phyloP scores from a whole-genome alignment of 1,140 invertebrate species.

The Heterodera schachtii region DNA sequence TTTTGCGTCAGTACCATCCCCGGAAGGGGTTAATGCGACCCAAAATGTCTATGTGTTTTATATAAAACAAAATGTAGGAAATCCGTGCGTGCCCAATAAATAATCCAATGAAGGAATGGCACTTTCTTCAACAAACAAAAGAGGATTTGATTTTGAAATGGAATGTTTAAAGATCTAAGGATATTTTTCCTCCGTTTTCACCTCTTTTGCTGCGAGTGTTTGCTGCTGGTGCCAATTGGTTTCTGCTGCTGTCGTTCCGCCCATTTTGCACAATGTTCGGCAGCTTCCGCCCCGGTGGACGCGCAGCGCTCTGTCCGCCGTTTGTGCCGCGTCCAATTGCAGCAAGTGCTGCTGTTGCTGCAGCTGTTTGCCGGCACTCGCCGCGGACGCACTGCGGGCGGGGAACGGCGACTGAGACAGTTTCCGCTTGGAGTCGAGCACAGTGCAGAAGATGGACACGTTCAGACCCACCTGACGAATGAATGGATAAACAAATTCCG shows the following conservation, averaged over 20 bases:
- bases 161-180: no score
- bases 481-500: no score
- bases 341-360: slow-evolving; percentile 10
- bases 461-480: slow-evolving; percentile 41
- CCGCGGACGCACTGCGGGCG: slow-evolving; percentile 4
- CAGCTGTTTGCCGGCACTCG: neutral
- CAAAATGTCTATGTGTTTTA: no score
- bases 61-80: no score
- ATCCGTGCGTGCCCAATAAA: no score
- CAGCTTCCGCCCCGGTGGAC: slow-evolving; percentile 21
- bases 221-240: neutral
- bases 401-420: slow-evolving; percentile 19
- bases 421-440: slow-evolving; percentile 44
- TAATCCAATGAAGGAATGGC: no score
- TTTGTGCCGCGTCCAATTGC: neutral
- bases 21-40: no score
- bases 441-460: slow-evolving; percentile 59
- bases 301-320: slow-evolving; percentile 8
- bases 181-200: neutral
- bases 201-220: neutral
- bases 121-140: no score
- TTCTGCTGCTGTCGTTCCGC: neutral
- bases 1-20: no score
- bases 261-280: neutral
- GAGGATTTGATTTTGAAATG: no score